A percentile compares a stretch with the other conserved stretches of the same genome.
Evolutionary conservation across 2,797 vertebrate genomes (phyloP).

Genomic region (Lutjanus argentimaculatus): DNA sequence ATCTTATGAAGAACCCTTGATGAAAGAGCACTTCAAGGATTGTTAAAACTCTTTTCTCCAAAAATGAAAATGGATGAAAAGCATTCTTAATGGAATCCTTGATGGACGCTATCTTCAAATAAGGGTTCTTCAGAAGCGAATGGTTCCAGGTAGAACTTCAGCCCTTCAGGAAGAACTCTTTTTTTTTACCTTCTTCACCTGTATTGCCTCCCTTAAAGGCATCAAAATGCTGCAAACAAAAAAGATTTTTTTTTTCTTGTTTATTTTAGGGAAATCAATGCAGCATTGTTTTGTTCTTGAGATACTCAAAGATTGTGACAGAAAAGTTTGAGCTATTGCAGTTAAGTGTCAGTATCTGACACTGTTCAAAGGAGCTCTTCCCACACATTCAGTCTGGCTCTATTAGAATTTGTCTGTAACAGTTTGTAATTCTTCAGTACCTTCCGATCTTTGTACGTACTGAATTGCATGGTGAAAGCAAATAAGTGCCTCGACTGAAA

Average conservation of each 20-base stretch:
- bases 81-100: too few relatives aligned
- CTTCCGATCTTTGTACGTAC: neutral
- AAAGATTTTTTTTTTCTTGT: neutral
- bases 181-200: too few relatives aligned
- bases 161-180: too few relatives aligned
- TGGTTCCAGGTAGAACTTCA: too few relatives aligned
- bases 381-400: constrained; percentile 17
- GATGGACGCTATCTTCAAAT: too few relatives aligned
- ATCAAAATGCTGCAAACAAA: too few relatives aligned
- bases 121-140: too few relatives aligned
- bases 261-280: constrained; percentile 12
- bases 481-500: constrained; percentile 10
- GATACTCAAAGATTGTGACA: neutral
- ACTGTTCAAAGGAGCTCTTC: constrained; percentile 2
- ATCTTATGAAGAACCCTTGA: too few relatives aligned
- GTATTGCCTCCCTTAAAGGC: neutral
- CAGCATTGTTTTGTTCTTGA: constrained; percentile 2
- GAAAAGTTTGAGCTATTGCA: neutral
- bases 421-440: constrained; percentile 1
- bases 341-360: neutral
- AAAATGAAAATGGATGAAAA: too few relatives aligned
- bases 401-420: constrained; percentile 12
- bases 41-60: too few relatives aligned
- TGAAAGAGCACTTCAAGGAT: too few relatives aligned
- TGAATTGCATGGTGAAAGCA: neutral